Conservation (phyloP, 2,888 invertebrate species). For the Aspidiotus rigidus region DNA sequence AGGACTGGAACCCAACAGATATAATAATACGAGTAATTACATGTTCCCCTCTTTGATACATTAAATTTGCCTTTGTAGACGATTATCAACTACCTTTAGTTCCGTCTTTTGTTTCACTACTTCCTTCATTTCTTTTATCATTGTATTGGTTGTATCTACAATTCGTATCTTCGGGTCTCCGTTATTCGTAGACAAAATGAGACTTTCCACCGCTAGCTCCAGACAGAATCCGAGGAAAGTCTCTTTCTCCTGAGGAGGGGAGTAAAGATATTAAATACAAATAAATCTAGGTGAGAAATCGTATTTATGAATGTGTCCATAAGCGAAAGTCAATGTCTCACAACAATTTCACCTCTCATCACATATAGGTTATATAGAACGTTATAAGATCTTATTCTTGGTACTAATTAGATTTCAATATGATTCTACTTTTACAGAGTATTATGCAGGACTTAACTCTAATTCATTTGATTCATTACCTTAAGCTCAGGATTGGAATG, state of each 20-base stretch:
- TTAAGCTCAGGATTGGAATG: slow-evolving; percentile 18
- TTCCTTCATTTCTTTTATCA: slow-evolving; percentile 5
- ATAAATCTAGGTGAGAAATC: background rate
- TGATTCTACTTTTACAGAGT: background rate
- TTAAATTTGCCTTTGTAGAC: background rate
- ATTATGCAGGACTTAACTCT: background rate
- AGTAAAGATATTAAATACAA: background rate
- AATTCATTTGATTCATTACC: slow-evolving; percentile 4
- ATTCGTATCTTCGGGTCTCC: slow-evolving; percentile 12
- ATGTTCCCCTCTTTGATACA: too few relatives aligned
- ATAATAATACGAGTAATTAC: too few relatives aligned
- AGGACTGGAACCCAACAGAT: background rate
- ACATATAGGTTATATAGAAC: too few relatives aligned
- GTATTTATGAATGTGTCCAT: too few relatives aligned
- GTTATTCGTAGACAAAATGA: background rate
- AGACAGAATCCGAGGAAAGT: slow-evolving; percentile 15
- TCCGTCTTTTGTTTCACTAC: background rate
- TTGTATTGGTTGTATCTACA: background rate
- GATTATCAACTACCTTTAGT: background rate
- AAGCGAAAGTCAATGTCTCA: too few relatives aligned
- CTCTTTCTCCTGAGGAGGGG: background rate
- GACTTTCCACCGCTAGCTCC: slow-evolving; percentile 17
- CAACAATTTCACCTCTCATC: too few relatives aligned
- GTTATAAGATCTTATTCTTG: background rate
- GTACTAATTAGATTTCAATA: too few relatives aligned